phyloP scores from a whole-genome alignment of 2,113 vertebrate genomes.

The Ictalurus furcatus region DNA sequence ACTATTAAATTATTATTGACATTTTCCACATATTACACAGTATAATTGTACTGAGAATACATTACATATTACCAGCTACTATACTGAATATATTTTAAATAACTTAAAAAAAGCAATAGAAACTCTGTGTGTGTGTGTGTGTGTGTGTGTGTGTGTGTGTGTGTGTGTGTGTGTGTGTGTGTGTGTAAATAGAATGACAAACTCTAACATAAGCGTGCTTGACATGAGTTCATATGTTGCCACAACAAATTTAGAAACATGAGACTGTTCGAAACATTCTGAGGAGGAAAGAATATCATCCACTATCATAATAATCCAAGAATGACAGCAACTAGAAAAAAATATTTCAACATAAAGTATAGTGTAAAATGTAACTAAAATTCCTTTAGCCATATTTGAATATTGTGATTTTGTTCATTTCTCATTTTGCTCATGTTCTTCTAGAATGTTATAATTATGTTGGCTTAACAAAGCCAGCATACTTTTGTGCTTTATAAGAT shows the following conservation, averaged over 20 bases:
- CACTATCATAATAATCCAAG: background rate
- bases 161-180: background rate
- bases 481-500: too few species aligned
- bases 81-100: background rate
- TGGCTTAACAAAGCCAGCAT: too few species aligned
- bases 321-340: background rate
- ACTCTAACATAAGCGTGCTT: background rate
- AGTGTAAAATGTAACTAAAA: background rate
- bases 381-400: background rate
- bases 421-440: background rate
- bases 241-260: conserved; percentile 31
- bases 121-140: background rate
- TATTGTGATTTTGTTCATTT: background rate
- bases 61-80: background rate
- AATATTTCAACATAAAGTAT: too few species aligned
- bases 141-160: conserved; percentile 9
- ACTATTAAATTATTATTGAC: background rate
- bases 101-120: background rate
- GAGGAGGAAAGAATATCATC: background rate
- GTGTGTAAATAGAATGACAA: background rate
- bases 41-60: background rate
- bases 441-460: background rate
- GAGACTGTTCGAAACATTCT: background rate
- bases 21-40: background rate
- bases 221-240: conserved; percentile 12